phyloP scores from a whole-genome alignment of 2,888 invertebrate species.

The Mechanitis messenoides region DNA sequence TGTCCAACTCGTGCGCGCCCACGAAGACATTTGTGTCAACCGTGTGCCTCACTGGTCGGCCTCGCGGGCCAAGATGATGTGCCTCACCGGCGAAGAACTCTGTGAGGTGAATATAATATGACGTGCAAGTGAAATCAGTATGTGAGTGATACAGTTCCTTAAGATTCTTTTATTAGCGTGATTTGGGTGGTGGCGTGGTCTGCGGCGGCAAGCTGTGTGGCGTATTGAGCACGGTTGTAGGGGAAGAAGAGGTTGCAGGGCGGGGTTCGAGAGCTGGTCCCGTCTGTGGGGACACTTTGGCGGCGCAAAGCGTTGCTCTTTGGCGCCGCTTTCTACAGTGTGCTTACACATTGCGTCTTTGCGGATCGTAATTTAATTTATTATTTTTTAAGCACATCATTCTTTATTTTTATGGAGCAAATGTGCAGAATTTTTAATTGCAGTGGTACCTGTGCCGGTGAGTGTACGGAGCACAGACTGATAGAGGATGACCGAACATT shows the following conservation, averaged over 20 bases:
- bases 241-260: conserved; percentile 19
- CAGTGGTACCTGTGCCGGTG: conserved; percentile 45
- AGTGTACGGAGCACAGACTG: conserved; percentile 48
- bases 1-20: conserved; percentile 26
- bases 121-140: not conserved
- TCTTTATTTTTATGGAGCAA: not conserved
- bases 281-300: conserved; percentile 45
- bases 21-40: conserved; percentile 34
- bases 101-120: conserved; percentile 40
- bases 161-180: conserved; percentile 36
- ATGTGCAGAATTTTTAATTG: not conserved
- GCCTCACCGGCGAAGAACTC: conserved; percentile 46
- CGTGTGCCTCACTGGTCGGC: conserved; percentile 41
- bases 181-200: conserved; percentile 58
- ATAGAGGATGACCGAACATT: conserved; percentile 8
- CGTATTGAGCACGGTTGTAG: conserved; percentile 41
- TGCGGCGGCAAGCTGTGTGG: conserved; percentile 60
- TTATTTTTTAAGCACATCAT: not conserved
- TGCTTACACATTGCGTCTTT: conserved; percentile 47
- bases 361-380: conserved; percentile 38
- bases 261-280: conserved; percentile 17
- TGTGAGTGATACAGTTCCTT: too few species aligned
- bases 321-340: conserved; percentile 59
- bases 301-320: conserved; percentile 46
- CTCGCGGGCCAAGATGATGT: conserved; percentile 41